These are phyloP conservation scores for Nephrotoma appendiculata DNA, from an alignment of 2,888 invertebrate genomes.

Conservation along the genomic window DNA sequence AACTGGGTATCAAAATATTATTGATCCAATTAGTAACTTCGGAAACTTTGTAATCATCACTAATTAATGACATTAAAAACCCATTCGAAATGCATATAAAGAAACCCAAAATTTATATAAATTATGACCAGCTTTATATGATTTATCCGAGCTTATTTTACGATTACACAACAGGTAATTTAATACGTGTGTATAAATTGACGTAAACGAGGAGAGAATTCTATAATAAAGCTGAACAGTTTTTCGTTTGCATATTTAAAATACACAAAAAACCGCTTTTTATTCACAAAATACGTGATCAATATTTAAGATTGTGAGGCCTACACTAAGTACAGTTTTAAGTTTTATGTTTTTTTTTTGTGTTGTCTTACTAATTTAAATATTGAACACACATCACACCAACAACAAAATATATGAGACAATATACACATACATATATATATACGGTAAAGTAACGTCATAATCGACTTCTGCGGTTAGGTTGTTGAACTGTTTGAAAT, in stretches of 20 bases:
- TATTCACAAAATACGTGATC: not conserved
- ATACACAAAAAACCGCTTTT: not conserved
- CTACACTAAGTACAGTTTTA: not conserved
- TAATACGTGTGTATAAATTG: not conserved
- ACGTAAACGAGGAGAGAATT: not conserved
- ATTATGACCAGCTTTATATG: not conserved
- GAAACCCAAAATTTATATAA: not conserved
- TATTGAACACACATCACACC: not conserved
- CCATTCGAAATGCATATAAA: too few species aligned
- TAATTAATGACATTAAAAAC: too few species aligned
- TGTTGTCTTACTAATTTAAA: not conserved
- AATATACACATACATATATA: not conserved
- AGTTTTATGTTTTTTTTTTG: not conserved
- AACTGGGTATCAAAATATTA: too few species aligned
- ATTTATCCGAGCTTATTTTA: not conserved
- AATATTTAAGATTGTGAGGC: not conserved
- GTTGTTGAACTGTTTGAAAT: slow-evolving; percentile 15
- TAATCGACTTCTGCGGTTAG: slow-evolving; percentile 7
- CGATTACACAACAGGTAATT: not conserved
- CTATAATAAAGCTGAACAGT: not conserved
- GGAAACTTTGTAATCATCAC: too few species aligned
- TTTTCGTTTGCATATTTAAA: not conserved
- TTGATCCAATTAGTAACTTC: not conserved
- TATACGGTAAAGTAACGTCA: not conserved
- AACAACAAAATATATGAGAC: not conserved